A percentile compares a stretch with the other conserved stretches of the same genome.
phyloP scores from a whole-genome alignment of 2,797 vertebrate genomes.

The Falco biarmicus region DNA sequence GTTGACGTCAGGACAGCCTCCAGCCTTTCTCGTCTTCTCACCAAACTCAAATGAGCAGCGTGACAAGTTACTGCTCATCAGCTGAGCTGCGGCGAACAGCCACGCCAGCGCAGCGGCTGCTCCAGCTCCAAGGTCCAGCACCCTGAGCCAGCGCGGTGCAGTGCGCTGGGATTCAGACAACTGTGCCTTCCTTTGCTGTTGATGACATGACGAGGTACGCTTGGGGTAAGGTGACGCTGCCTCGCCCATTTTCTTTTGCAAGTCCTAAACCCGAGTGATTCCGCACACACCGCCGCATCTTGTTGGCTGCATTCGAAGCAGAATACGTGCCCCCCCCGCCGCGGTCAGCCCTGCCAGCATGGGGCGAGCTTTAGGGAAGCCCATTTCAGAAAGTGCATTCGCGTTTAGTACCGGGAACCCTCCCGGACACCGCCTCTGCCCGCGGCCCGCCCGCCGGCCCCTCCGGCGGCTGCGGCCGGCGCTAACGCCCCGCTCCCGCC shows the following conservation, averaged over 20 bases:
- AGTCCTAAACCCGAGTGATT: fast-evolving
- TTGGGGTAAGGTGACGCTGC: fast-evolving
- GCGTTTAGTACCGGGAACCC: background rate
- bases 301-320: fast-evolving
- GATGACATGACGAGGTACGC: fast-evolving
- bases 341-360: fast-evolving
- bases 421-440: too few species aligned
- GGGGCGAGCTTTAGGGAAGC: fast-evolving
- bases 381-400: background rate
- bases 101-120: background rate
- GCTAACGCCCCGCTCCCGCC: background rate
- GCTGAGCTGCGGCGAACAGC: background rate
- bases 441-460: background rate
- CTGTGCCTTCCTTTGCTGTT: fast-evolving
- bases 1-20: background rate
- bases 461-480: background rate
- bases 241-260: background rate
- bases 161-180: fast-evolving
- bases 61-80: background rate
- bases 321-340: background rate
- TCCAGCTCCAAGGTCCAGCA: fast-evolving
- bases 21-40: background rate
- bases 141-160: background rate
- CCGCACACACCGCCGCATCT: background rate
- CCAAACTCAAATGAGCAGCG: fast-evolving